phyloP scores from a whole-genome alignment of 2,888 invertebrate genomes.

The Hesperia comma region DNA sequence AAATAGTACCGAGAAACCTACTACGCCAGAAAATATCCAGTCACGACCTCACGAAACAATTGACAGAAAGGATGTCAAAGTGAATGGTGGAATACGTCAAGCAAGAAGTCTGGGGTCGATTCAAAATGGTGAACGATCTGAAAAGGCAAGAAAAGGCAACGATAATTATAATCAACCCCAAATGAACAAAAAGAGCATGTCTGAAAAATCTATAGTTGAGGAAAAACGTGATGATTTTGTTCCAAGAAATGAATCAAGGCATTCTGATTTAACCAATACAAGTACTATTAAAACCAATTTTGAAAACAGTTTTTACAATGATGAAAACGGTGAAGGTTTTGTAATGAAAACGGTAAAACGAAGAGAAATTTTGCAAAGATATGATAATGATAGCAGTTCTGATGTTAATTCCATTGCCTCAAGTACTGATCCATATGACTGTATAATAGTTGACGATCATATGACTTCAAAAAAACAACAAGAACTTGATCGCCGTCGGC shows the following conservation, averaged over 20 bases:
- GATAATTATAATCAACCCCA: conserved; percentile 65
- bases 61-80: conserved; percentile 74
- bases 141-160: conserved; percentile 59
- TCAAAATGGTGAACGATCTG: conserved; percentile 69
- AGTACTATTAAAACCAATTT: conserved; percentile 82
- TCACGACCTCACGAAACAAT: conserved; percentile 73
- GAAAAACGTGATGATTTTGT: conserved; percentile 73
- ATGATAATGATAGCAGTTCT: conserved; percentile 86
- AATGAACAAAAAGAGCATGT: conserved; percentile 73
- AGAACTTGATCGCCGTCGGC: conserved; percentile 70
- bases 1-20: conserved; percentile 58
- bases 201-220: conserved; percentile 74
- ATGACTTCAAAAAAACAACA: conserved; percentile 82
- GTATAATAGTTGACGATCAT: conserved; percentile 93
- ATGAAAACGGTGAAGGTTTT: conserved; percentile 86
- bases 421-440: conserved; percentile 90
- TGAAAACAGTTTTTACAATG: conserved; percentile 87
- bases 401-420: conserved; percentile 86
- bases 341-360: conserved; percentile 89
- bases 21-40: conserved; percentile 57
- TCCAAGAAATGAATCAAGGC: conserved; percentile 74
- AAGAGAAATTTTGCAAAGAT: conserved; percentile 89
- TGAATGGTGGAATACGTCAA: conserved; percentile 74
- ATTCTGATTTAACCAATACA: conserved; percentile 77
- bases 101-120: conserved; percentile 78